A percentile compares a stretch with the other conserved stretches of the same genome.
Conservation (phyloP, 2,113 vertebrate genomes). For the Toxotes chatareus region DNA sequence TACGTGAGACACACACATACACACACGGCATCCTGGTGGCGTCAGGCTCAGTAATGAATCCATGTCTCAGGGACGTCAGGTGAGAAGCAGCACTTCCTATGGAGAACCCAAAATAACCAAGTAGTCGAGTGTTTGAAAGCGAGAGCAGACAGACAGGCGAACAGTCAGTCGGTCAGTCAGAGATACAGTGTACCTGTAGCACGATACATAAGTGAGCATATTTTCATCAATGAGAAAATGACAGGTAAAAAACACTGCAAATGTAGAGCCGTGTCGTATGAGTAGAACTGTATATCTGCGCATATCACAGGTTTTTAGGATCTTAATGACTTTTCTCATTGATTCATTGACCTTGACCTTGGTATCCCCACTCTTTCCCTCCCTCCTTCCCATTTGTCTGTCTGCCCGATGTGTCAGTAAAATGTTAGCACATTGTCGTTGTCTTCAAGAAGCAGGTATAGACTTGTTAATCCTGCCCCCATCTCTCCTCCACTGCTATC, state of each 20-base stretch:
- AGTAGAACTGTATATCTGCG: constrained; percentile 5
- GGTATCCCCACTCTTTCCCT: constrained; percentile 34
- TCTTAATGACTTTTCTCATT: constrained; percentile 43
- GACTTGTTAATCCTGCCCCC: constrained; percentile 70
- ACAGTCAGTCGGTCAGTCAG: constrained; percentile 26
- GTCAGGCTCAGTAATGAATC: constrained; percentile 79
- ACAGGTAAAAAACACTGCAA: constrained; percentile 18
- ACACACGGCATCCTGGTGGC: constrained; percentile 78
- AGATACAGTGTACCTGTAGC: constrained; percentile 33
- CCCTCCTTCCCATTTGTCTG: constrained; percentile 60
- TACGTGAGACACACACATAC: constrained; percentile 66
- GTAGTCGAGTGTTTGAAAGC: constrained; percentile 36
- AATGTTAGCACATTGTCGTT: constrained; percentile 79
- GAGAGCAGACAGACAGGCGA: constrained; percentile 35
- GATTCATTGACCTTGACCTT: constrained; percentile 71
- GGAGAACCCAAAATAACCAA: constrained; percentile 73
- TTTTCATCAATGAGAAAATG: constrained; percentile 20
- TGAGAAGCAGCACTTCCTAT: constrained; percentile 78
- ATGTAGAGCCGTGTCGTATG: background rate
- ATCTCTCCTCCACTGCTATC: constrained; percentile 37
- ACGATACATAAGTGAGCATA: constrained; percentile 1
- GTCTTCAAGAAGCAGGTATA: constrained; percentile 76
- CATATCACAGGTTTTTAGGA: background rate
- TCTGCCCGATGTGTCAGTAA: constrained; percentile 76
- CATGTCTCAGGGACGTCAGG: constrained; percentile 77